These are phyloP conservation scores for Euwallacea fornicatus DNA, from an alignment of 1,140 invertebrate genomes.

Conservation along the genomic window DNA sequence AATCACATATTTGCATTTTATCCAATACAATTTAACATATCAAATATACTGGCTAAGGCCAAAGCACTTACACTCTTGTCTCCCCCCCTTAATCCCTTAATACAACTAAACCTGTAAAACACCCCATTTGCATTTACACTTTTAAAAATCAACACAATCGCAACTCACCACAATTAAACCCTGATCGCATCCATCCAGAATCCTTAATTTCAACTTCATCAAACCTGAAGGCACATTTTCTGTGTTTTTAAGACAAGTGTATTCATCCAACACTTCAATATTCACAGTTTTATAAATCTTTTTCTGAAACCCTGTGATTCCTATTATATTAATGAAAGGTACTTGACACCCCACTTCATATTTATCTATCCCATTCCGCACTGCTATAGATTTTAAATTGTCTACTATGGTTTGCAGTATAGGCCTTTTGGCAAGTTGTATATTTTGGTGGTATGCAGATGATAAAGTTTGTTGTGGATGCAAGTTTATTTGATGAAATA, in stretches of 20 bases:
- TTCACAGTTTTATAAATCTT: conserved; percentile 47
- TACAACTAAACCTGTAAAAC: conserved; percentile 6
- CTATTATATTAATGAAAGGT: conserved; percentile 50
- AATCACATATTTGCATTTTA: not conserved
- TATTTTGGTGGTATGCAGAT: conserved; percentile 29
- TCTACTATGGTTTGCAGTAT: conserved; percentile 40
- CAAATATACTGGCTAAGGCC: not conserved
- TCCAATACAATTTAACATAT: not conserved
- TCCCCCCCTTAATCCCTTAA: not conserved
- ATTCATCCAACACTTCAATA: conserved; percentile 52
- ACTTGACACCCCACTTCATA: conserved; percentile 47
- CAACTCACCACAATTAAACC: conserved; percentile 46
- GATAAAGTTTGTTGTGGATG: conserved; percentile 23
- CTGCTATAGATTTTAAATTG: conserved; percentile 39
- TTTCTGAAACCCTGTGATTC: conserved; percentile 49
- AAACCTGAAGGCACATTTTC: conserved; percentile 44
- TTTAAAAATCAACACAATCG: not conserved
- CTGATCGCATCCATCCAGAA: conserved; percentile 45
- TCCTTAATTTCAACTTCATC: conserved; percentile 49
- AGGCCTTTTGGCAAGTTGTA: conserved; percentile 45
- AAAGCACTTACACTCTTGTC: not conserved
- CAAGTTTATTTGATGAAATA: conserved; percentile 42
- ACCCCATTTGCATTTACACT: too few species aligned
- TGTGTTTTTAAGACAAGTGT: conserved; percentile 46
- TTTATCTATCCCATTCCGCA: conserved; percentile 27